phyloP scores from a whole-genome alignment of 2,888 invertebrate genomes.

The Tipula lateralis region DNA sequence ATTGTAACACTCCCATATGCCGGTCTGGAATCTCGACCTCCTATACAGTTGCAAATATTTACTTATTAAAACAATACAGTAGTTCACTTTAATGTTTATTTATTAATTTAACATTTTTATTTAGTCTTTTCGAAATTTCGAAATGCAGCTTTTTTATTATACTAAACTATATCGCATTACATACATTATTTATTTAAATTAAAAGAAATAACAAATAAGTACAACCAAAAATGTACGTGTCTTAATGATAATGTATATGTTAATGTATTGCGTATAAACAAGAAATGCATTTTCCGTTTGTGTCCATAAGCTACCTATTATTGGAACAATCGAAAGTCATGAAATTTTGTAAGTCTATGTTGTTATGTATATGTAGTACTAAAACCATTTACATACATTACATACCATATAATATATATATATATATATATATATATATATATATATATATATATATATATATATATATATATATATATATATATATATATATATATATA shows the following conservation, averaged over 20 bases:
- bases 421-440: no score
- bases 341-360: background rate
- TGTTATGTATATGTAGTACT: background rate
- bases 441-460: no score
- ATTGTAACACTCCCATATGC: no score
- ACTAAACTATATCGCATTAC: background rate
- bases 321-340: background rate
- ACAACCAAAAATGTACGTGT: background rate
- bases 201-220: background rate
- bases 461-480: background rate
- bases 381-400: no score
- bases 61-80: background rate
- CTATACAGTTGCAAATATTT: no score
- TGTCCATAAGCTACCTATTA: background rate
- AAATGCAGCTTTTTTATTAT: background rate
- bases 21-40: no score
- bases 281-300: background rate
- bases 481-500: background rate
- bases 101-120: slow-evolving; percentile 1
- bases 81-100: background rate
- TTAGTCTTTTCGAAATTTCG: background rate
- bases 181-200: background rate
- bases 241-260: background rate
- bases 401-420: no score
- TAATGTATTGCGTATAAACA: background rate